These are phyloP conservation scores for Lymantria monacha DNA, from an alignment of 2,888 invertebrate genomes.

Conservation along the genomic window DNA sequence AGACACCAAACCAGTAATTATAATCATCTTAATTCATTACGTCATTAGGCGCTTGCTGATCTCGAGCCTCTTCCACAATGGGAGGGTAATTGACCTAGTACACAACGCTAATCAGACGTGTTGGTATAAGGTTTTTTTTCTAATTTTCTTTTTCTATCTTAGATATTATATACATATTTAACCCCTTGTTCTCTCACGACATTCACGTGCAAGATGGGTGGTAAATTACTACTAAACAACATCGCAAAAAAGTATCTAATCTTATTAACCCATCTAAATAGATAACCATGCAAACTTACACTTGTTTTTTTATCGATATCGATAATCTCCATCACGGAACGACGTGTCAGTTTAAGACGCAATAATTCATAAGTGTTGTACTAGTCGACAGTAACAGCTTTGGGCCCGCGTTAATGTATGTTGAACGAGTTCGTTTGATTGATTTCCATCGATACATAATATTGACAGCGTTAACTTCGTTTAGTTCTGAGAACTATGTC, in stretches of 20 bases:
- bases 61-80: no score
- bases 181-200: no score
- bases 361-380: conserved; percentile 64
- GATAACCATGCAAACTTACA: not conserved
- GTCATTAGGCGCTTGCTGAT: no score
- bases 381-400: conserved; percentile 60
- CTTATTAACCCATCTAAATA: not conserved
- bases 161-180: no score
- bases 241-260: not conserved
- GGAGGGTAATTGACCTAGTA: no score
- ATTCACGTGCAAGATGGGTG: no score
- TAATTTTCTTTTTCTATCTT: no score
- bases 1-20: no score
- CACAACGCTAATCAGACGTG: no score
- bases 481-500: not conserved
- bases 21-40: no score
- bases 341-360: conserved; percentile 60
- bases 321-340: conserved; percentile 39
- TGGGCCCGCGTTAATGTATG: conserved; percentile 53
- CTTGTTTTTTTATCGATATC: conserved; percentile 24
- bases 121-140: no score
- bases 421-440: conserved; percentile 51
- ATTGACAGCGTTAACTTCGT: conserved; percentile 20
- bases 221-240: no score
- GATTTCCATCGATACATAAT: conserved; percentile 47